Evolutionary conservation across 2,797 vertebrate genomes (phyloP).

Genomic region (Hylomyscus alleni): DNA sequence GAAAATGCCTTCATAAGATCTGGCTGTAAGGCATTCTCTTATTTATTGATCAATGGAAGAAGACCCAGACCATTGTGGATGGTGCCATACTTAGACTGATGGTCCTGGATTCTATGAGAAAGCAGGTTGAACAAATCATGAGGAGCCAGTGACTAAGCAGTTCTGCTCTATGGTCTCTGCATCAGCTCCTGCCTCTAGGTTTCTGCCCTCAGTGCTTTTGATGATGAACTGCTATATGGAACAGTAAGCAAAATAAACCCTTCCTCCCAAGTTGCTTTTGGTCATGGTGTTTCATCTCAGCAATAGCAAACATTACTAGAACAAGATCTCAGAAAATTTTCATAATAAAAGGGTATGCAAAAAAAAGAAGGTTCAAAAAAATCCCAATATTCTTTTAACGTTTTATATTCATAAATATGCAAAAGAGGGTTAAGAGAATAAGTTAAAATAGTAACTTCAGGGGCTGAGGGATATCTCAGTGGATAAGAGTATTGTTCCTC

Average conservation of each 20-base stretch:
- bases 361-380: slow-evolving; percentile 6
- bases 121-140: neutral
- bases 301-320: neutral
- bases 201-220: neutral
- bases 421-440: neutral
- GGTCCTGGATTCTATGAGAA: neutral
- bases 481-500: neutral
- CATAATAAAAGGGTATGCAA: neutral
- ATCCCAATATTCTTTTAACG: neutral
- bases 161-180: neutral
- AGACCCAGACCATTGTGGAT: neutral
- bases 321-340: neutral
- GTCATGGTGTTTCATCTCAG: neutral
- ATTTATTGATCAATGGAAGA: neutral
- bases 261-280: neutral
- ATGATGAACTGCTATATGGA: neutral
- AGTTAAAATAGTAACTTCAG: slow-evolving; percentile 27
- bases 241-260: neutral
- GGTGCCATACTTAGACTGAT: neutral
- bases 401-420: neutral
- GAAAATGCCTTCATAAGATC: neutral
- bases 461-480: neutral
- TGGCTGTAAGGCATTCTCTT: neutral
- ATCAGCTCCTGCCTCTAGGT: neutral
- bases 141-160: neutral